These are phyloP conservation scores for Lepus americanus DNA, from an alignment of 2,113 vertebrate genomes.

Conservation along the genomic window DNA sequence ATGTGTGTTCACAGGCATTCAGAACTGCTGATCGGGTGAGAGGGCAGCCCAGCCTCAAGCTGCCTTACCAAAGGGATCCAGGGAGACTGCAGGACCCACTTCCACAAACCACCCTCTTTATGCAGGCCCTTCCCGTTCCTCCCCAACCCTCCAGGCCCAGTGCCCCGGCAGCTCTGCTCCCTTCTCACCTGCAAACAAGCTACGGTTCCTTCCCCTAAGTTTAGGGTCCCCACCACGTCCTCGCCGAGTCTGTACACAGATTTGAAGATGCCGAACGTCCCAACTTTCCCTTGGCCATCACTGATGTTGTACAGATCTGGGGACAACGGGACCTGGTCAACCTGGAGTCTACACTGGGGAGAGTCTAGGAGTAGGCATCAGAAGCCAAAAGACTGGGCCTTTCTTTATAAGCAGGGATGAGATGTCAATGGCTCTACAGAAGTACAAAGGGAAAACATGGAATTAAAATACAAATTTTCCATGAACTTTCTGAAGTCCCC, in stretches of 20 bases:
- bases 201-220: constrained; percentile 96
- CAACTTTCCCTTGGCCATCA: constrained; percentile 95
- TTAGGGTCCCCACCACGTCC: constrained; percentile 96
- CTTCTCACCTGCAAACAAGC: constrained; percentile 95
- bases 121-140: not conserved
- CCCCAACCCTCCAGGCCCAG: not conserved
- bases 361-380: not conserved
- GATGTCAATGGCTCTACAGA: not conserved
- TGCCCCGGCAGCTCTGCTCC: not conserved
- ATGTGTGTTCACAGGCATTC: not conserved
- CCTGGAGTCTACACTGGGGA: not conserved
- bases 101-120: constrained; percentile 20
- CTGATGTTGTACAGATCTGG: constrained; percentile 98
- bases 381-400: not conserved
- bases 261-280: constrained; percentile 98
- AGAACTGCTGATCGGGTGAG: not conserved
- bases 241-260: constrained; percentile 97
- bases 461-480: too few relatives aligned
- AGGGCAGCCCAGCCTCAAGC: not conserved
- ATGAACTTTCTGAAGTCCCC: too few relatives aligned
- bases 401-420: not conserved
- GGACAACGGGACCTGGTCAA: not conserved
- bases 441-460: not conserved
- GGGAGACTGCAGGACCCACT: not conserved
- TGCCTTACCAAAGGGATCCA: not conserved